These are phyloP conservation scores for Mastomys natalensis DNA, from an alignment of 2,113 vertebrate genomes.

Conservation along the genomic window DNA sequence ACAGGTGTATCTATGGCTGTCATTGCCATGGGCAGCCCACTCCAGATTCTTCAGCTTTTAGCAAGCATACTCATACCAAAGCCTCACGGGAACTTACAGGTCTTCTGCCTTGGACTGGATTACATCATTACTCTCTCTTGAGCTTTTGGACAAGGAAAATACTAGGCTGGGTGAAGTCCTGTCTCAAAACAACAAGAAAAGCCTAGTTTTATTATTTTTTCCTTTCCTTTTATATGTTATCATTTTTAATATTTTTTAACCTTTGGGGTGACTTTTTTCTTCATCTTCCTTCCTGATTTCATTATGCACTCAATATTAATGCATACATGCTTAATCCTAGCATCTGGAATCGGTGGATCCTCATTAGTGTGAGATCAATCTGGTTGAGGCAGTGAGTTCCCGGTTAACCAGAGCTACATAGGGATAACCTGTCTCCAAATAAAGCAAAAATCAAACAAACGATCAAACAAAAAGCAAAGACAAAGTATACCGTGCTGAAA, in stretches of 20 bases:
- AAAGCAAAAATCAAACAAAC: neutral
- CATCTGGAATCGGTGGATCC: neutral
- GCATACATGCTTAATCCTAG: neutral
- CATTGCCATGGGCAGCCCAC: no score
- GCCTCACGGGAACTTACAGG: neutral
- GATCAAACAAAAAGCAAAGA: neutral
- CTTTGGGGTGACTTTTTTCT: neutral
- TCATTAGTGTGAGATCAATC: neutral
- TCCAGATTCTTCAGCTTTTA: no score
- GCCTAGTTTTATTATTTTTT: neutral
- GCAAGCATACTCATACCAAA: neutral
- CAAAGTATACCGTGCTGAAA: neutral
- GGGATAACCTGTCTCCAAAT: neutral
- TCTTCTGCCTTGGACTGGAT: neutral
- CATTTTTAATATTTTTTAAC: conserved; percentile 17
- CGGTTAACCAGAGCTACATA: neutral
- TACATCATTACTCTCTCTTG: neutral
- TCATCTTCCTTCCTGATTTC: neutral
- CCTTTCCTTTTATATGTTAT: neutral
- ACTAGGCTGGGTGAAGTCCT: neutral
- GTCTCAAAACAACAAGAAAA: neutral
- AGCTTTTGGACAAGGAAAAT: neutral
- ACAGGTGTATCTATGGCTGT: neutral
- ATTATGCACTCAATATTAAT: neutral
- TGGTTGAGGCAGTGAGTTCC: neutral